Conservation (phyloP, 2,113 vertebrate genomes). For the Origma solitaria region DNA sequence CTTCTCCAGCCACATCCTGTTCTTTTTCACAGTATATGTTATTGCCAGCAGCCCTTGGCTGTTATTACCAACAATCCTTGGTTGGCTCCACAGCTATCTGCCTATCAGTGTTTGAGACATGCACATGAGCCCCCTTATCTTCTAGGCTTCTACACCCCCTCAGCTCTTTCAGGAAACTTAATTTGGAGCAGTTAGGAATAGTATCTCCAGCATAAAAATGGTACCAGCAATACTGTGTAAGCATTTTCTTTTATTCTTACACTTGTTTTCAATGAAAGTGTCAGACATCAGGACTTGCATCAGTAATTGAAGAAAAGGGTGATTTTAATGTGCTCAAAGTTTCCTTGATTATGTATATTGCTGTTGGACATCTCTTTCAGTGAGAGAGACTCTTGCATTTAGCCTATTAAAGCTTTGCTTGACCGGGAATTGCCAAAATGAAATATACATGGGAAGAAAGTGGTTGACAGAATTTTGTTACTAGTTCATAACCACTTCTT, state of each 20-base stretch:
- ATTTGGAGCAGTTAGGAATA: neutral
- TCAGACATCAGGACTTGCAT: neutral
- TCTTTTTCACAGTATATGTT: neutral
- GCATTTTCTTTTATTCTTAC: neutral
- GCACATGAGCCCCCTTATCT: neutral
- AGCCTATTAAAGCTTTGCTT: neutral
- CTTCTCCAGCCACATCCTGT: neutral
- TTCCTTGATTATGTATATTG: neutral
- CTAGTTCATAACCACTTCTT: neutral
- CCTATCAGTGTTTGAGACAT: neutral
- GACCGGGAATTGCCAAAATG: neutral
- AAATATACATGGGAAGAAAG: neutral
- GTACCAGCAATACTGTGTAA: neutral
- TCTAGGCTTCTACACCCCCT: neutral
- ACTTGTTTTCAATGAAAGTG: neutral
- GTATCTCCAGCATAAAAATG: neutral
- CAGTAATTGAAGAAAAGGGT: neutral
- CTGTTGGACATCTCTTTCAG: neutral
- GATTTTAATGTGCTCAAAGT: neutral
- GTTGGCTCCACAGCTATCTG: neutral
- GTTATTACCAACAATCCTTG: neutral
- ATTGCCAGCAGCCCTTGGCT: neutral
- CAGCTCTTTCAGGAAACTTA: neutral
- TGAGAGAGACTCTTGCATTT: neutral
- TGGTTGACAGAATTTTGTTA: neutral